A percentile compares a stretch with the other conserved stretches of the same genome.
Conservation (phyloP, 1,140 invertebrate genomes). For the Plodia interpunctella region DNA sequence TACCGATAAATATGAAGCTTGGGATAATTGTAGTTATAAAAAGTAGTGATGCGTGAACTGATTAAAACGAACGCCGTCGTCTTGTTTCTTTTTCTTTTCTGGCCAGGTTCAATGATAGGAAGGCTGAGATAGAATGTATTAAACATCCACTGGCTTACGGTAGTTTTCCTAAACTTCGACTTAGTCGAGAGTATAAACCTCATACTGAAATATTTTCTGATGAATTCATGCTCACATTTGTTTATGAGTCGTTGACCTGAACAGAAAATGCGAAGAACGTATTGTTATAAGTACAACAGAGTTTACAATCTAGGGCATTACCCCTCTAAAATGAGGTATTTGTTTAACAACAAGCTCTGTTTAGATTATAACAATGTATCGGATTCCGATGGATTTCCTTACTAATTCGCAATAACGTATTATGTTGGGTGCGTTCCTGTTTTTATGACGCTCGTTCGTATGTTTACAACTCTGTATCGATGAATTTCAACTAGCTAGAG, state of each 20-base stretch:
- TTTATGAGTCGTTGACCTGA: conserved; percentile 62
- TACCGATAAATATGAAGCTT: conserved; percentile 3
- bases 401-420: conserved; percentile 14
- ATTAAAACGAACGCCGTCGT: neutral
- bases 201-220: conserved; percentile 25
- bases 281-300: conserved; percentile 52
- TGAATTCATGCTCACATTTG: conserved; percentile 33
- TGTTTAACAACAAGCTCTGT: conserved; percentile 53
- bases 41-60: conserved; percentile 6
- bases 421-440: conserved; percentile 8
- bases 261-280: conserved; percentile 59
- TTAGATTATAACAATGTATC: conserved; percentile 46
- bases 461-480: neutral
- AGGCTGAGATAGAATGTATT: neutral
- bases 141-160: too few species aligned
- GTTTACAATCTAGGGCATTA: conserved; percentile 66
- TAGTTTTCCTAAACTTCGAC: neutral
- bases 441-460: conserved; percentile 4
- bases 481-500: neutral
- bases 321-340: conserved; percentile 64
- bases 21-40: conserved; percentile 6
- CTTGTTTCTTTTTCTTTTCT: neutral
- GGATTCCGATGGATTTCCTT: conserved; percentile 46
- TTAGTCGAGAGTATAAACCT: neutral
- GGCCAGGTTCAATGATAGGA: neutral